These are phyloP conservation scores for Dolichallabes microphthalmus DNA, from an alignment of 2,113 vertebrate species.

Conservation along the genomic window DNA sequence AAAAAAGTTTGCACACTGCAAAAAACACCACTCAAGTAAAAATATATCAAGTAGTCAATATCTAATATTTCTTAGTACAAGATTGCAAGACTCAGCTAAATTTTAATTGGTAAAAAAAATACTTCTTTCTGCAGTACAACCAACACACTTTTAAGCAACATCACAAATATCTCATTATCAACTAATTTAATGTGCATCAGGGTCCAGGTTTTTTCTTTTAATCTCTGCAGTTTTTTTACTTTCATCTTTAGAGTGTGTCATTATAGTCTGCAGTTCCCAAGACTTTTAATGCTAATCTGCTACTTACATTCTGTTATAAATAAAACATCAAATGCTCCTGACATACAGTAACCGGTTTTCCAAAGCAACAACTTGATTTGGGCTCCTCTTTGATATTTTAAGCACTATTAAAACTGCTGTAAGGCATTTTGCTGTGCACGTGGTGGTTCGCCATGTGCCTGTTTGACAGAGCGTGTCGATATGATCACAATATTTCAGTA, in stretches of 20 bases:
- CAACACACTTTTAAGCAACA: neutral
- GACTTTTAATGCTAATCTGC: conserved; percentile 26
- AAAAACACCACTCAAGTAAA: neutral
- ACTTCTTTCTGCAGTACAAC: neutral
- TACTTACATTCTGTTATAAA: conserved; percentile 31
- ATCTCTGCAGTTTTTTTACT: neutral
- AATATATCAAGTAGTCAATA: neutral
- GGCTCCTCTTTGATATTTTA: conserved; percentile 17
- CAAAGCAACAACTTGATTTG: conserved; percentile 2
- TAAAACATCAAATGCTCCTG: conserved; percentile 17
- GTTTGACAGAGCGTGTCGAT: neutral
- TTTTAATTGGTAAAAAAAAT: neutral
- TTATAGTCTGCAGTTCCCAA: neutral
- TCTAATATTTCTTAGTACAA: neutral
- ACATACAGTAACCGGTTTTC: neutral
- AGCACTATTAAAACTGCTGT: conserved; percentile 4
- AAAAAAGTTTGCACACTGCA: neutral
- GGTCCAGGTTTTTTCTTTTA: neutral
- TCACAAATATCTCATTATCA: neutral
- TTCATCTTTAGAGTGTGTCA: neutral
- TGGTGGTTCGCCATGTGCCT: neutral
- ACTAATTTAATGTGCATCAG: neutral
- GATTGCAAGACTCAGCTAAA: neutral
- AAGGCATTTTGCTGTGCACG: neutral
- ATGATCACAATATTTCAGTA: neutral